Conservation (phyloP, 2,888 invertebrate species). For the Troglohyphantes excavatus region DNA sequence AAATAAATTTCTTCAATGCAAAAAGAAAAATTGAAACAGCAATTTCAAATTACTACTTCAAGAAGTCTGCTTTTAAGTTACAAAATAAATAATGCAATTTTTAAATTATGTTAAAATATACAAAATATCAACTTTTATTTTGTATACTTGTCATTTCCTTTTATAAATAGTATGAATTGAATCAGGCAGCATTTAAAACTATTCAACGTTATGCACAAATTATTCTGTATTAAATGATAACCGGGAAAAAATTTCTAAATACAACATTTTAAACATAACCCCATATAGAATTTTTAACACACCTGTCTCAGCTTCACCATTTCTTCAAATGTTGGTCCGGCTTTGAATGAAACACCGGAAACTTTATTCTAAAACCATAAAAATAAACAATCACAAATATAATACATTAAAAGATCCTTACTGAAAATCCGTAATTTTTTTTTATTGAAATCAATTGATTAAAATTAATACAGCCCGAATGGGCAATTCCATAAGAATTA, state of each 20-base stretch:
- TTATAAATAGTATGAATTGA: too few relatives aligned
- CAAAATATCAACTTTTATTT: too few relatives aligned
- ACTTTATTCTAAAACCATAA: constrained; percentile 90
- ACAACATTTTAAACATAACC: neutral
- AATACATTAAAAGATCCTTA: constrained; percentile 14
- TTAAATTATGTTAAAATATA: too few relatives aligned
- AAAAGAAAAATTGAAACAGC: too few relatives aligned
- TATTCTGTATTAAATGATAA: neutral
- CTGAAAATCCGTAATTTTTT: constrained; percentile 10
- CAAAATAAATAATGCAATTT: too few relatives aligned
- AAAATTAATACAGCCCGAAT: neutral
- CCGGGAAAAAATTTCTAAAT: neutral
- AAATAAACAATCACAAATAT: neutral
- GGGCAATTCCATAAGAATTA: too few relatives aligned
- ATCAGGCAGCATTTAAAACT: neutral
- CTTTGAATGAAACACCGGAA: constrained; percentile 91
- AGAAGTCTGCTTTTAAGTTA: too few relatives aligned
- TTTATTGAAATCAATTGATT: neutral
- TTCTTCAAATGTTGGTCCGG: constrained; percentile 91
- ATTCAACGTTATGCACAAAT: neutral
- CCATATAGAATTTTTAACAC: neutral
- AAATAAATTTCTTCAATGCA: too few relatives aligned
- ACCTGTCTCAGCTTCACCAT: constrained; percentile 74
- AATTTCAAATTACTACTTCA: too few relatives aligned
- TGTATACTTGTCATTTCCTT: too few relatives aligned